Conservation (phyloP, 2,113 vertebrate genomes). For the Oenanthe melanoleuca region DNA sequence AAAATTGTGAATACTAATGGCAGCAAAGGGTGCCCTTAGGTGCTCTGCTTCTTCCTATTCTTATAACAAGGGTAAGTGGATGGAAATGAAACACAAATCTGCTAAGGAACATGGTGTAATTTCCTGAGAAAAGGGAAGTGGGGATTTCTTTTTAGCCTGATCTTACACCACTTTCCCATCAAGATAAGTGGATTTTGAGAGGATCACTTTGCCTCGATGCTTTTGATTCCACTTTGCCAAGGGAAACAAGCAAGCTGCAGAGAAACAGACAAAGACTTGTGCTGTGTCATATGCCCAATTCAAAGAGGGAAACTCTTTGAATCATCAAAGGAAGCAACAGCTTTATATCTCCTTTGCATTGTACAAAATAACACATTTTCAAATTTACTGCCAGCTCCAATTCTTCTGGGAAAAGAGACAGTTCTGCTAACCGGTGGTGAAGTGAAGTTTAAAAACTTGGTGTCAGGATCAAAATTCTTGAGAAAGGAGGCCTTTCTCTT, state of each 20-base stretch:
- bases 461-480: background rate
- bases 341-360: background rate
- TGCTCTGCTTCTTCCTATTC: background rate
- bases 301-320: background rate
- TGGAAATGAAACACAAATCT: slow-evolving; percentile 26
- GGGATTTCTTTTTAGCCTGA: background rate
- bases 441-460: background rate
- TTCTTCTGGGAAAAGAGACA: background rate
- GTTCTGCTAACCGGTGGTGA: background rate
- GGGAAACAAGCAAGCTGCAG: background rate
- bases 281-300: background rate
- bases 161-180: background rate
- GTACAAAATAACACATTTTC: background rate
- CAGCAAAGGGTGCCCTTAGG: background rate
- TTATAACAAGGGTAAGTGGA: background rate
- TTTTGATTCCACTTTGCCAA: background rate
- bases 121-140: slow-evolving; percentile 68
- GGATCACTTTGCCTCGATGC: background rate
- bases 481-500: background rate
- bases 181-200: background rate
- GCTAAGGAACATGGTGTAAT: background rate
- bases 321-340: background rate
- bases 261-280: background rate
- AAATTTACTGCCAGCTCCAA: background rate
- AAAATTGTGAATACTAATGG: background rate